These are phyloP conservation scores for Phylloscopus collybita DNA, from an alignment of 2,797 vertebrate genomes.

Conservation along the genomic window DNA sequence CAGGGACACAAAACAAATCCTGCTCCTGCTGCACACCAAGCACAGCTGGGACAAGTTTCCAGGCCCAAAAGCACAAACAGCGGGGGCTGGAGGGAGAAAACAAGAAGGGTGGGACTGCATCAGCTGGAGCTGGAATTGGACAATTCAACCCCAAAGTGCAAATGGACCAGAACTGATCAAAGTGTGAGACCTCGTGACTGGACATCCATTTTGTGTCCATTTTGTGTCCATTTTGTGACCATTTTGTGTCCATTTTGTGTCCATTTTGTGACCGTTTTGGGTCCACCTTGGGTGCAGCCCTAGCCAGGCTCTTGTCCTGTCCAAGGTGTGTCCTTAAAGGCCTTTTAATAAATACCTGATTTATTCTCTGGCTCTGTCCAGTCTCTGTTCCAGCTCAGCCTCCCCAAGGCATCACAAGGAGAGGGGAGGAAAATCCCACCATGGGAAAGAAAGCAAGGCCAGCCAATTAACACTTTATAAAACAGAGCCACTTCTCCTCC, in stretches of 20 bases:
- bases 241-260: too few species aligned
- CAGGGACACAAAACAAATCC: background rate
- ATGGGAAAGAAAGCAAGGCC: background rate
- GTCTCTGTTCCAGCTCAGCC: background rate
- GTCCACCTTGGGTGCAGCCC: background rate
- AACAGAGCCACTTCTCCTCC: background rate
- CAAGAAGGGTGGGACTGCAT: too few species aligned
- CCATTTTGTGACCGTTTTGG: background rate
- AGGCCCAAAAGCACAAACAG: background rate
- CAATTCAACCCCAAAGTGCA: too few species aligned
- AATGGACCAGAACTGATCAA: too few species aligned
- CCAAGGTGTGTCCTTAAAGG: background rate
- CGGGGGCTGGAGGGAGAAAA: too few species aligned
- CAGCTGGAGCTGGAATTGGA: too few species aligned
- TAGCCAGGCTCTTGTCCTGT: background rate
- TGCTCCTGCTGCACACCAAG: background rate
- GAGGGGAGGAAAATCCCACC: background rate
- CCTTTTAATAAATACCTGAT: background rate
- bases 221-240: too few species aligned
- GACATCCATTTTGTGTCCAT: too few species aligned
- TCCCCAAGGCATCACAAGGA: background rate
- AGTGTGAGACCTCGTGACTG: too few species aligned
- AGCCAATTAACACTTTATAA: background rate
- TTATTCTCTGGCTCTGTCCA: background rate
- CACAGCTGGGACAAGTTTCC: background rate